Percentiles rank a stretch among this genome's conserved stretches.
phyloP scores from a whole-genome alignment of 2,888 invertebrate species.

The Zhuqinia jingwanae region DNA sequence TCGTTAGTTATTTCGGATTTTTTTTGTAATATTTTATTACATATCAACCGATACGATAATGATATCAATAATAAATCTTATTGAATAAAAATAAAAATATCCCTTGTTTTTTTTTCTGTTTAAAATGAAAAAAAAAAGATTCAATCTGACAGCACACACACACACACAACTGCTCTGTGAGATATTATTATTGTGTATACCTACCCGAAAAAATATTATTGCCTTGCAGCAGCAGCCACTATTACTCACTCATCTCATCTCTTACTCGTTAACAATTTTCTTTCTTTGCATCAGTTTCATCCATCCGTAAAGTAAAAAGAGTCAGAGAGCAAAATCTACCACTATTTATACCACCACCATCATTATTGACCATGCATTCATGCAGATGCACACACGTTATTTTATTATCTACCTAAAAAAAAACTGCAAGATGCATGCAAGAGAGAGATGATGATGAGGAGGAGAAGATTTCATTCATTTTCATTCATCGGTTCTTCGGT shows the following conservation, averaged over 20 bases:
- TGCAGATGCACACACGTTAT: neutral
- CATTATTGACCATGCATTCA: slow-evolving; percentile 1
- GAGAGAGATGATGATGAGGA: too few relatives aligned
- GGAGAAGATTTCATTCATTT: slow-evolving; percentile 5
- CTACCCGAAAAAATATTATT: slow-evolving; percentile 8
- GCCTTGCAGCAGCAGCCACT: neutral
- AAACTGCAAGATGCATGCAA: too few relatives aligned
- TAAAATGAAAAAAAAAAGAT: too few relatives aligned
- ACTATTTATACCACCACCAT: neutral
- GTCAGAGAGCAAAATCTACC: neutral
- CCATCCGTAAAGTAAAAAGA: slow-evolving; percentile 28
- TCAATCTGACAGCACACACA: too few relatives aligned
- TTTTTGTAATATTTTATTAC: too few relatives aligned
- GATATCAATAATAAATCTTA: slow-evolving; percentile 44
- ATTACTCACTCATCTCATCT: too few relatives aligned
- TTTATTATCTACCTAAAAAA: too few relatives aligned
- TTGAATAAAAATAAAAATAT: neutral
- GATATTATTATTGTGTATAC: neutral
- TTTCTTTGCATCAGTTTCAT: slow-evolving; percentile 54
- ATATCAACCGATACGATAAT: slow-evolving; percentile 27
- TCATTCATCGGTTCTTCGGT: slow-evolving; percentile 19
- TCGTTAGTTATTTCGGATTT: slow-evolving; percentile 23
- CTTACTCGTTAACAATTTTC: neutral
- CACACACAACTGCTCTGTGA: too few relatives aligned
- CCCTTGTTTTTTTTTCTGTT: neutral